Percentiles rank a stretch among this genome's conserved stretches.
Evolutionary conservation across 2,888 invertebrate genomes (phyloP).

Genomic region (Diachrysia chrysitis): DNA sequence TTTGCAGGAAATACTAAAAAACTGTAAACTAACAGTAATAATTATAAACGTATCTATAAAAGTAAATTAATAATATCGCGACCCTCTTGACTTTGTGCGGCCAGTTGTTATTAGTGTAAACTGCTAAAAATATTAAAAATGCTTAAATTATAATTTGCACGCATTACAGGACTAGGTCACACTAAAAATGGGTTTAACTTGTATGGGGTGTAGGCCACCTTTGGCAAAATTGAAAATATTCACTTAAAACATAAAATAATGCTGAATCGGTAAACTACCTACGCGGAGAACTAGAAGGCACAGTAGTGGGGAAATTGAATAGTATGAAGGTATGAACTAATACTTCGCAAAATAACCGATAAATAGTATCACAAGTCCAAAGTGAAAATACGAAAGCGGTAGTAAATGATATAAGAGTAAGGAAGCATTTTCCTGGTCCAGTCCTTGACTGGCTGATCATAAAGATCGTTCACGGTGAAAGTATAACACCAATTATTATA

Average conservation of each 20-base stretch:
- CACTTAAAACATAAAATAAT: slow-evolving; percentile 53
- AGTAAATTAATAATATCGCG: slow-evolving; percentile 63
- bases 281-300: slow-evolving; percentile 86
- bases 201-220: slow-evolving; percentile 63
- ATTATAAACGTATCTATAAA: slow-evolving; percentile 20
- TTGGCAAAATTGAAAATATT: slow-evolving; percentile 50
- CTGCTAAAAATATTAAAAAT: slow-evolving; percentile 57
- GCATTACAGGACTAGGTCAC: slow-evolving; percentile 70
- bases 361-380: slow-evolving; percentile 35
- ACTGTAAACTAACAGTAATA: slow-evolving; percentile 61
- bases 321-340: slow-evolving; percentile 27
- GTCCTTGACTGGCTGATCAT: slow-evolving; percentile 15
- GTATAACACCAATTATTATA: slow-evolving; percentile 66
- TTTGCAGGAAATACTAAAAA: background rate
- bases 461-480: slow-evolving; percentile 64
- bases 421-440: slow-evolving; percentile 34
- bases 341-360: slow-evolving; percentile 36
- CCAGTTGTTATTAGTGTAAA: slow-evolving; percentile 50
- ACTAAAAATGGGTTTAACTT: slow-evolving; percentile 62
- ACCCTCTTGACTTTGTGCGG: slow-evolving; percentile 63
- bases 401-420: slow-evolving; percentile 36
- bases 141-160: slow-evolving; percentile 67
- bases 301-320: slow-evolving; percentile 79
- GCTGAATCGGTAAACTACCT: slow-evolving; percentile 72
- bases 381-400: slow-evolving; percentile 40